Base-by-base conservation (phyloP, 2,888 invertebrate genomes). In the Caradrina clavipalpis region DNA sequence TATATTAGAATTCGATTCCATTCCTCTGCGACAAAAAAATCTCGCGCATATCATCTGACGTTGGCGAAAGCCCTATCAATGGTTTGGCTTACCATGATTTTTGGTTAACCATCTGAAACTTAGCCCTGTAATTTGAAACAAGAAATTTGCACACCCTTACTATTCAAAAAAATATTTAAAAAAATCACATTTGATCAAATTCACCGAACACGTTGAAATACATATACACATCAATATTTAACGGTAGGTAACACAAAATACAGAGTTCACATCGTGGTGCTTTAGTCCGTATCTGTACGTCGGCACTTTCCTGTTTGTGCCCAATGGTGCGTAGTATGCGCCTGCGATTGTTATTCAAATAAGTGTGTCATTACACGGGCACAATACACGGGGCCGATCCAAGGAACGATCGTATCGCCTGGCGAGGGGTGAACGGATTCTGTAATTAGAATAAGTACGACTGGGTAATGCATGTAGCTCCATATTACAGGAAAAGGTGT, bases 281-380 rank as follows among this genome's bases (percentile, higher is more conserved):
- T 69, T 69, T 69, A 61, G 42, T 58, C 17, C 7, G 19, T 75
- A 69, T 74, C 26, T 15, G 35, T 56, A 71, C 31, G 1, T 31
- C n/a, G 26, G 67, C 17, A 45, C 45, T 80, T 83, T 78, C 73
- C 73, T 82, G 83, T 80, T 78, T 73, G 66, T 42, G 63, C 50
- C 47, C 67, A 68, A 60, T 71, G 65, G 54, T 65, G 80, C 75
- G 82, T 76, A 62, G 79, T 76, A 60, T n/a, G n/a, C n/a, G n/a
- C n/a, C n/a, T n/a, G n/a, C n/a, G n/a, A n/a, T 85, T 84, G 78
- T 83, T 77, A 85, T 85, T 85, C 80, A 83, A 83, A 84, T 80
- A 73, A 42, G 45, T 70, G 61, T 81, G 74, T 75, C 71, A 73
- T 61, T 84, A 78, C 64, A 59, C 56, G 45, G 49, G 64, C 58